phyloP scores from a whole-genome alignment of 1,140 invertebrate genomes.

The Drosophila parabipectinata region DNA sequence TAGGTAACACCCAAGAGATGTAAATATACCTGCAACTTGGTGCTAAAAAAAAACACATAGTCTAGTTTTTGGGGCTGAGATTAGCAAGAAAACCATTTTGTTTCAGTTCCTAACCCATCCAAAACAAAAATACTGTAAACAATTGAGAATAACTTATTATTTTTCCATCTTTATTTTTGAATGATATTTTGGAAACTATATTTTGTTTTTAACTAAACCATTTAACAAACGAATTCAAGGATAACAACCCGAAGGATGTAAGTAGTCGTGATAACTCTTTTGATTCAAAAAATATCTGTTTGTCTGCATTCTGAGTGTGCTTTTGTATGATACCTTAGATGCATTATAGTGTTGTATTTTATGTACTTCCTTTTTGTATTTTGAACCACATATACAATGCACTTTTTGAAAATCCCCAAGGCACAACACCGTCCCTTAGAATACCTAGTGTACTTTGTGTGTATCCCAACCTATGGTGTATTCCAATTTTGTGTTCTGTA shows the following conservation, averaged over 20 bases:
- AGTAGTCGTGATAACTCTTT: conserved; percentile 68
- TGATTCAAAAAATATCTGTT: conserved; percentile 9
- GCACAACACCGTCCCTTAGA: conserved; percentile 26
- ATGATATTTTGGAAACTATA: conserved; percentile 60
- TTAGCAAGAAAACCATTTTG: conserved; percentile 9
- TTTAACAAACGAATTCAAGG: conserved; percentile 52
- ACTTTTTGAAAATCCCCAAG: conserved; percentile 18
- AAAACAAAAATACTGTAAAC: conserved; percentile 9
- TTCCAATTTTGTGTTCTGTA: conserved; percentile 47
- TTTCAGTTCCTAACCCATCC: conserved; percentile 42
- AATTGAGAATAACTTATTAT: conserved; percentile 42
- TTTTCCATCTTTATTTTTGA: conserved; percentile 37
- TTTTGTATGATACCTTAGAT: conserved; percentile 46
- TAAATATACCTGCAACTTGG: conserved; percentile 15
- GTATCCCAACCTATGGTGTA: conserved; percentile 3
- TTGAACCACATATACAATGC: conserved; percentile 36
- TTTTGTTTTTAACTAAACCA: conserved; percentile 76
- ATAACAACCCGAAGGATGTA: conserved; percentile 81
- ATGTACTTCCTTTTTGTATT: conserved; percentile 18
- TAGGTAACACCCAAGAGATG: conserved; percentile 48
- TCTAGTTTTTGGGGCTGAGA: conserved; percentile 10
- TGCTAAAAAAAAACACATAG: conserved; percentile 46
- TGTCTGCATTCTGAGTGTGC: conserved; percentile 29
- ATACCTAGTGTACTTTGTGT: conserved; percentile 14
- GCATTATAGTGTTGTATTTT: conserved; percentile 9